phyloP scores from a whole-genome alignment of 2,113 vertebrate genomes.

The Hassar affinis region DNA sequence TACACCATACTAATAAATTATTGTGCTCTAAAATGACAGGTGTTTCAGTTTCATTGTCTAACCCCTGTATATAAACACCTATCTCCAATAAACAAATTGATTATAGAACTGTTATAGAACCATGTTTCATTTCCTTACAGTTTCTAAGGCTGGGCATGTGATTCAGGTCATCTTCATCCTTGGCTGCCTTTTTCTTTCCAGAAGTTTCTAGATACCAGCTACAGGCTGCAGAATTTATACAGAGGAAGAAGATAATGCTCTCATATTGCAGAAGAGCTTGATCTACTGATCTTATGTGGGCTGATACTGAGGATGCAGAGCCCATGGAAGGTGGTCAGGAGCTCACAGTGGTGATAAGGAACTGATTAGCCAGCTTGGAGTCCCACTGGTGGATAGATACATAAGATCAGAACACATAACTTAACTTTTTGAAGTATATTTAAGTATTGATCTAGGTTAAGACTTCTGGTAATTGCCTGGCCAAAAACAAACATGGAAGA shows the following conservation, averaged over 20 bases:
- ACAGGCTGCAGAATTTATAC: slow-evolving; percentile 15
- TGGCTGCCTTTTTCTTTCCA: slow-evolving; percentile 12
- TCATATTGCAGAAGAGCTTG: not conserved
- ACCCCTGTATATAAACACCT: too few relatives aligned
- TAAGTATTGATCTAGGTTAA: not conserved
- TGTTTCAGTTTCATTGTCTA: too few relatives aligned
- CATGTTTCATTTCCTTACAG: not conserved
- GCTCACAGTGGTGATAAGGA: not conserved
- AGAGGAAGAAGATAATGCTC: slow-evolving; percentile 31
- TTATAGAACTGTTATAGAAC: too few relatives aligned
- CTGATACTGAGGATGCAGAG: not conserved
- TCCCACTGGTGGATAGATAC: not conserved
- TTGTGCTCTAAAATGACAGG: too few relatives aligned
- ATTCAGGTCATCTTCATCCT: not conserved
- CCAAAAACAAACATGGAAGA: not conserved
- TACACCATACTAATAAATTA: too few relatives aligned
- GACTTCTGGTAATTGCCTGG: not conserved
- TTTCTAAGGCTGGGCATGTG: not conserved
- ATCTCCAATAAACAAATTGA: too few relatives aligned
- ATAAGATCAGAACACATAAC: too few relatives aligned
- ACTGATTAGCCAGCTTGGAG: not conserved
- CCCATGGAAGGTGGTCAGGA: not conserved
- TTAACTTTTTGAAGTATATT: not conserved
- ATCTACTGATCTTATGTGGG: not conserved
- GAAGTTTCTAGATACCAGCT: slow-evolving; percentile 2